phyloP scores from a whole-genome alignment of 2,888 invertebrate species.

The Rutpela maculata region DNA sequence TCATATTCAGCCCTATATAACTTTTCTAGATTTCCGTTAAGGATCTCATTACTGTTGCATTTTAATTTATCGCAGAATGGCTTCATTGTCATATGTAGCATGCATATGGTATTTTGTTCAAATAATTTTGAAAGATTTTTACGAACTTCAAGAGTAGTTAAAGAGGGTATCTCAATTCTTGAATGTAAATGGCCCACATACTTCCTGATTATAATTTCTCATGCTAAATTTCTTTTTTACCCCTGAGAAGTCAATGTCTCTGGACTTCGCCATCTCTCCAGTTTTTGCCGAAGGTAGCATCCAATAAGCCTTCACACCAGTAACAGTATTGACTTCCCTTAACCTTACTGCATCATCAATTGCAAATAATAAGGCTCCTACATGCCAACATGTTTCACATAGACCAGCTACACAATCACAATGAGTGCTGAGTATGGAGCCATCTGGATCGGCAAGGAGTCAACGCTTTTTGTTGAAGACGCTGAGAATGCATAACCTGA shows the following conservation, averaged over 20 bases:
- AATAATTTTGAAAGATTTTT: neutral
- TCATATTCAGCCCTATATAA: slow-evolving; percentile 4
- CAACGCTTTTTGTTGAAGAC: slow-evolving; percentile 33
- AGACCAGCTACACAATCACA: slow-evolving; percentile 54
- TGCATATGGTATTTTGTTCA: neutral
- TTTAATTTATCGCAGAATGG: neutral
- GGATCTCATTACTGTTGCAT: neutral
- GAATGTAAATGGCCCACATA: neutral
- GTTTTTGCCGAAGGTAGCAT: neutral
- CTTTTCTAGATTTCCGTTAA: neutral
- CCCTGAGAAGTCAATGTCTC: slow-evolving; percentile 39
- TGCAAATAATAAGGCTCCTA: slow-evolving; percentile 45
- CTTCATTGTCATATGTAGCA: neutral
- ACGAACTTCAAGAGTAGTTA: neutral
- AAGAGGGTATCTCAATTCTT: neutral
- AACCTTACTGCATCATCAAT: slow-evolving; percentile 15
- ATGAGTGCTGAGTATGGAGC: slow-evolving; percentile 45
- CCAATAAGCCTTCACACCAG: slow-evolving; percentile 43
- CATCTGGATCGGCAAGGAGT: slow-evolving; percentile 38
- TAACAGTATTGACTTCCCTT: slow-evolving; percentile 28
- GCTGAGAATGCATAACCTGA: slow-evolving; percentile 52
- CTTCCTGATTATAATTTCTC: neutral
- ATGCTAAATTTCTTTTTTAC: neutral
- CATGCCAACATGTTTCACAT: slow-evolving; percentile 52
- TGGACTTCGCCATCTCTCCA: slow-evolving; percentile 39